Base-by-base conservation (phyloP, 2,888 invertebrate genomes). In the Eupithecia inturbata region DNA sequence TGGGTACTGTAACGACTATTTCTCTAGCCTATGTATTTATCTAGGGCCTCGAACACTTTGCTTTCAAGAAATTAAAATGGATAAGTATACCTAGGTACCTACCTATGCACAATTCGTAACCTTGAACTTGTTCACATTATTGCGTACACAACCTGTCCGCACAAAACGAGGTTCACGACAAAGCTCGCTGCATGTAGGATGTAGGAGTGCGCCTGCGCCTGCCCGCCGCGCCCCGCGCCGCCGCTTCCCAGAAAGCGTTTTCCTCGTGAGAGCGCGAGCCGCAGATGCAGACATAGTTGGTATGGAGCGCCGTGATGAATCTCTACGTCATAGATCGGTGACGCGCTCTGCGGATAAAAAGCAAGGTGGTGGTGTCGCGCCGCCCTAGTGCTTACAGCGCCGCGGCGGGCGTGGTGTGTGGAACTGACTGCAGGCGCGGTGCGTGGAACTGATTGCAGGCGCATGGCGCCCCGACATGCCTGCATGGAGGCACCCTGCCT, bases 211-310 rank as follows among this genome's bases (percentile, higher is more conserved):
- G 49, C 49, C n/a, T 7, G n/a, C 49, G n/a, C n/a, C 49, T n/a
- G 26, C 9, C 10, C 28, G 60, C 33, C 60, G 60, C 31, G n/a
- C n/a, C n/a, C n/a, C n/a, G 4, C 7, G 33, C 36, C 39, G 26
- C 26, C 81, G 88, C 87, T 94, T 94, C 94, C 85, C 86, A 87
- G 94, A 93, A 93, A 89, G 86, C 94, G 91, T 94, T 94, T 93
- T 94, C 94, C 93, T 93, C 88, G 88, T 78, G 80, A 79, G 63
- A 68, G 73, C 73, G 49, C 76, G 78, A 10, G 77, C 70, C 74
- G 36, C 77, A 78, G 77, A 78, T 76, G 79, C 82, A 80, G 81
- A 82, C 39, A 87, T 83, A 85, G 83, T 78, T 77, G 71, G 77
- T 73, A 78, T 74, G 77, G 74, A 74, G 77, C 76, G 78, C 83